phyloP scores from a whole-genome alignment of 2,113 vertebrate species.

The Carettochelys insculpta region DNA sequence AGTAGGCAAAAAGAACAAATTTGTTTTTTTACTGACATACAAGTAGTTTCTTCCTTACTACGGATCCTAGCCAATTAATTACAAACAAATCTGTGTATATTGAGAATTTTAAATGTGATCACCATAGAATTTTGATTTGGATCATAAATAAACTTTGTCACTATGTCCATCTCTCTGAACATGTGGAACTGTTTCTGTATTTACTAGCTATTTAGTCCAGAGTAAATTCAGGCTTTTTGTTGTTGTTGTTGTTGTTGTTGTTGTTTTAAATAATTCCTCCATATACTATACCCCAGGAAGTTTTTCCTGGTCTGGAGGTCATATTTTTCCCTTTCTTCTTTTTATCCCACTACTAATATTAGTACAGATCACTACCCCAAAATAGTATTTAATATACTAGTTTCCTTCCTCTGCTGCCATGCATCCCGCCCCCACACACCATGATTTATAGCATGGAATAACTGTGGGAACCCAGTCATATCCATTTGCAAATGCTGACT shows the following conservation, averaged over 20 bases:
- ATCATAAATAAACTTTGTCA: not conserved
- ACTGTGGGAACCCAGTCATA: not conserved
- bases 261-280: not conserved
- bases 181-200: not conserved
- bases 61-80: not conserved
- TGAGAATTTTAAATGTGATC: not conserved
- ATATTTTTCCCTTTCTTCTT: not conserved
- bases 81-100: not conserved
- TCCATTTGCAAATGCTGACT: not conserved
- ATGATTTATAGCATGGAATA: not conserved
- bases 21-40: not conserved
- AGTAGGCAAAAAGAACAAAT: not conserved
- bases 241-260: not conserved
- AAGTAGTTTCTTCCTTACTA: not conserved
- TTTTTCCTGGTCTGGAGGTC: not conserved
- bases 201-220: not conserved
- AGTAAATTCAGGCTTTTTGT: not conserved
- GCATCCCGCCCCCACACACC: too few relatives aligned
- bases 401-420: not conserved
- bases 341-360: not conserved
- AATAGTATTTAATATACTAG: not conserved
- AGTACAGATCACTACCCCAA: not conserved
- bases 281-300: not conserved
- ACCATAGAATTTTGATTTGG: not conserved
- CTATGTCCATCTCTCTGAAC: not conserved